Conservation (phyloP, 2,888 invertebrate genomes). For the Ormyrus labotus region DNA sequence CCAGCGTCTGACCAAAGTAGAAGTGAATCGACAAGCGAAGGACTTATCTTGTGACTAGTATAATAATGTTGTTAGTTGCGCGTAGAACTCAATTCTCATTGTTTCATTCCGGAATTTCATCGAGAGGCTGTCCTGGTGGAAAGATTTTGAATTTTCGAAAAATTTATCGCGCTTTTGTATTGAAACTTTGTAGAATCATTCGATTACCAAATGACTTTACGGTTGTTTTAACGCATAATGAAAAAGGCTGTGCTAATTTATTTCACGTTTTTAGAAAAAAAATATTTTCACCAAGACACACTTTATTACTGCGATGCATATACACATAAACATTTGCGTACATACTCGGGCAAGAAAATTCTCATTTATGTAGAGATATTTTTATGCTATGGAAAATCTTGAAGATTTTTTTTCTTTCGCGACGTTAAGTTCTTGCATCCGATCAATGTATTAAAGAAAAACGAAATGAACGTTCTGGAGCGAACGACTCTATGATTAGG, state of each 20-base stretch:
- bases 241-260: slow-evolving; percentile 28
- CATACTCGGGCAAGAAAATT: background rate
- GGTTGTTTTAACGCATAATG: slow-evolving; percentile 3
- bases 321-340: background rate
- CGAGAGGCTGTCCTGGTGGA: background rate
- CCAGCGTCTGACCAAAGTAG: slow-evolving; percentile 10
- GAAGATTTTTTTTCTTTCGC: slow-evolving; percentile 6
- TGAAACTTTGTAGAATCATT: too few relatives aligned
- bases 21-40: slow-evolving; percentile 2
- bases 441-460: background rate
- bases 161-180: too few relatives aligned
- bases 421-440: background rate
- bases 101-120: background rate
- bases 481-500: slow-evolving; percentile 22
- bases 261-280: too few relatives aligned
- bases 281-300: slow-evolving; percentile 3
- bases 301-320: background rate
- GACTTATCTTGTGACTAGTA: background rate
- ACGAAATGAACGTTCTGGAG: background rate
- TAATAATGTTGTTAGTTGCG: background rate
- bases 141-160: background rate
- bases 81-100: background rate
- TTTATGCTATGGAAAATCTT: background rate
- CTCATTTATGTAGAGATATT: background rate
- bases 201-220: background rate